These are phyloP conservation scores for Geotrypetes seraphini DNA, from an alignment of 2,797 vertebrate species.

Conservation along the genomic window DNA sequence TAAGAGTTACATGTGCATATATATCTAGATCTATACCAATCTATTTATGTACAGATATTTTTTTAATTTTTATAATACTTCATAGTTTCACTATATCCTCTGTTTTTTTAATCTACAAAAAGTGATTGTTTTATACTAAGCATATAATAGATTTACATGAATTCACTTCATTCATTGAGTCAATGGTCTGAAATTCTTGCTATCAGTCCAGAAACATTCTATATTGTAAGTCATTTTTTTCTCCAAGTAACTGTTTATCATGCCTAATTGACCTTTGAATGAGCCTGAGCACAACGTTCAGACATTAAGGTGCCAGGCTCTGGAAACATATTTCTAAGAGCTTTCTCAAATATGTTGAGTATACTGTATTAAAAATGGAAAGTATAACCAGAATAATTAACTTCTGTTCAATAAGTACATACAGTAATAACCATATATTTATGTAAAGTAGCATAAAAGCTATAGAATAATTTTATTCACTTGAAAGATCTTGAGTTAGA, in stretches of 20 bases:
- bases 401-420: background rate
- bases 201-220: background rate
- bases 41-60: too few relatives aligned
- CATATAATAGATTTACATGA: background rate
- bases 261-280: background rate
- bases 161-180: background rate
- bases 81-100: too few relatives aligned
- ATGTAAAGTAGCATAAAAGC: background rate
- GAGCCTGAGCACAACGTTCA: background rate
- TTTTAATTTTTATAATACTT: too few relatives aligned
- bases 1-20: too few relatives aligned
- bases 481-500: background rate
- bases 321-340: background rate
- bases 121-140: background rate
- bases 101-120: background rate
- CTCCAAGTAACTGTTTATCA: background rate
- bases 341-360: background rate
- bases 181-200: background rate
- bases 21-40: too few relatives aligned
- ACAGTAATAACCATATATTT: background rate
- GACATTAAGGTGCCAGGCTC: rapidly evolving
- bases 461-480: background rate
- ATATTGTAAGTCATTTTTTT: background rate
- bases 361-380: background rate
- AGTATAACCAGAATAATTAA: background rate